These are phyloP conservation scores for Mus minutoides DNA, from an alignment of 2,797 vertebrate species.

Conservation along the genomic window DNA sequence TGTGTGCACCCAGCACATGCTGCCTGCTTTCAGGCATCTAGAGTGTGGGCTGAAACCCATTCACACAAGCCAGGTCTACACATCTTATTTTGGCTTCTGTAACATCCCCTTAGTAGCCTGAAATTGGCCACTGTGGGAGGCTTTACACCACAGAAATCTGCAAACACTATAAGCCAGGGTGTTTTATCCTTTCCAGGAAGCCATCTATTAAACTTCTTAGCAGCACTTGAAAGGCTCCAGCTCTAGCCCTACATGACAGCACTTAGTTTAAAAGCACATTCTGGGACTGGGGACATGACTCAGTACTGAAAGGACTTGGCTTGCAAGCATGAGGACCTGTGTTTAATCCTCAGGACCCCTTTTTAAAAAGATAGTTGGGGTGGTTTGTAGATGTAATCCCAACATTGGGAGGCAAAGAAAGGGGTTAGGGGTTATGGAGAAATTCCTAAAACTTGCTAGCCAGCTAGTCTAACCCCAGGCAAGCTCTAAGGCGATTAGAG, in stretches of 20 bases:
- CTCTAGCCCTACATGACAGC: not conserved
- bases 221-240: not conserved
- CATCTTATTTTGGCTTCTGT: not conserved
- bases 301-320: not conserved
- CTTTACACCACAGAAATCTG: not conserved
- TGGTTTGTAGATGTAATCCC: not conserved
- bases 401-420: not conserved
- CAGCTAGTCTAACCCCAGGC: not conserved
- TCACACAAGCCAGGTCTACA: not conserved
- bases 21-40: not conserved
- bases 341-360: not conserved
- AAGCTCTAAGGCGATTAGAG: not conserved
- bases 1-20: not conserved
- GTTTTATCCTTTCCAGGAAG: not conserved
- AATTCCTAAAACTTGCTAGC: not conserved
- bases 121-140: not conserved
- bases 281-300: not conserved
- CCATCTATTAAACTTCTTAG: conserved; percentile 6
- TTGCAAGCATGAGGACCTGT: not conserved
- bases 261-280: not conserved
- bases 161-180: not conserved
- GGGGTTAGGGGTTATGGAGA: not conserved
- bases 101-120: not conserved
- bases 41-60: not conserved
- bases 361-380: too few relatives aligned